Percentiles rank a stretch among this genome's conserved stretches.
These are phyloP conservation scores for Montipora efflorescens DNA, from an alignment of 64 coral and sea anemone species.

Conservation along the genomic window DNA sequence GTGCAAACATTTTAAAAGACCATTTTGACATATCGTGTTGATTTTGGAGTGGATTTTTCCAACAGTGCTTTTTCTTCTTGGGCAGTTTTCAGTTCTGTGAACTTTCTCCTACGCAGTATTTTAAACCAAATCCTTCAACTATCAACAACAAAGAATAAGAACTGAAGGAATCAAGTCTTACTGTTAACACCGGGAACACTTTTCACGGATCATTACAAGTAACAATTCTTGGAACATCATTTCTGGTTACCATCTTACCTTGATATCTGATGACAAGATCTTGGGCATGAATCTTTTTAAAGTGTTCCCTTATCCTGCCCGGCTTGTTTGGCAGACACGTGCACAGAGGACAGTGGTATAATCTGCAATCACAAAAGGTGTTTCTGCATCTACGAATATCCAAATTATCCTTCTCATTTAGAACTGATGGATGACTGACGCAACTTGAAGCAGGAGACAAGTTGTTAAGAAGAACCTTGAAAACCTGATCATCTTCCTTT, in stretches of 20 bases:
- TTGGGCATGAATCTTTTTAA: slow-evolving; percentile 87
- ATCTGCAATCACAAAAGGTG: slow-evolving; percentile 89
- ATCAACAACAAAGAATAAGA: no score
- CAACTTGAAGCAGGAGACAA: slow-evolving; percentile 48
- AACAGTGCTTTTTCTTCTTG: no score
- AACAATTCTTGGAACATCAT: neutral
- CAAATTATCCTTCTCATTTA: slow-evolving; percentile 52
- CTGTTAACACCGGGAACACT: no score
- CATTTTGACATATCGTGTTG: no score
- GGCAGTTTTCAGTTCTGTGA: no score
- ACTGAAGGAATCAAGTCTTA: no score
- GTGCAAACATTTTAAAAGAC: no score
- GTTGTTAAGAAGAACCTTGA: slow-evolving; percentile 78
- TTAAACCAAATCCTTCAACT: no score
- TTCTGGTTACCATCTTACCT: slow-evolving; percentile 3
- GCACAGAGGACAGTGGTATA: slow-evolving; percentile 93
- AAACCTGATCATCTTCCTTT: slow-evolving; percentile 81
- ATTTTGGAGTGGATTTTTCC: no score
- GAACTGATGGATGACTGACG: slow-evolving; percentile 79
- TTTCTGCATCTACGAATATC: slow-evolving; percentile 75
- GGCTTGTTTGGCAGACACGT: slow-evolving; percentile 94
- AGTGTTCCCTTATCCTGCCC: slow-evolving; percentile 92
- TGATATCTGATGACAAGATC: slow-evolving; percentile 91
- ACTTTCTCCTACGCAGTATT: no score
- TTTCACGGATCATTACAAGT: no score